Conservation (phyloP, 1,140 invertebrate genomes). For the Orchesella cincta region DNA sequence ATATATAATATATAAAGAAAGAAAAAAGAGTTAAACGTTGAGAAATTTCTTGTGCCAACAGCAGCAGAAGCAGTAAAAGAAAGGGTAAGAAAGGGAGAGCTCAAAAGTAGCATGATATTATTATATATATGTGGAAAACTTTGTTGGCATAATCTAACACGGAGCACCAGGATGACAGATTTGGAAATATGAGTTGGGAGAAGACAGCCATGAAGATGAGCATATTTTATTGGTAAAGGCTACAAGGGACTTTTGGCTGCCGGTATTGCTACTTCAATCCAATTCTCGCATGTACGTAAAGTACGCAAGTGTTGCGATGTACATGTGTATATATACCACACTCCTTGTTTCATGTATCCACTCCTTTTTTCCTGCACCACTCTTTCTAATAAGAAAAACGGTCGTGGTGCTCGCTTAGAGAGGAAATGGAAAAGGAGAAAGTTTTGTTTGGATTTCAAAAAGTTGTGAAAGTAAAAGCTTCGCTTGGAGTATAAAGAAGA, state of each 20-base stretch:
- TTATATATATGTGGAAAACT: neutral
- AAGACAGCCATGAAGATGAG: constrained; percentile 24
- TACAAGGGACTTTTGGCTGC: no score
- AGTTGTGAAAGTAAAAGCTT: no score
- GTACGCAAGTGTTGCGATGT: no score
- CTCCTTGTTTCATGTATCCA: neutral
- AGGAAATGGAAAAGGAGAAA: neutral
- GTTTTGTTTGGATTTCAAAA: constrained; percentile 43
- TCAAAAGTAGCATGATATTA: neutral
- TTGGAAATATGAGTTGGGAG: constrained; percentile 44
- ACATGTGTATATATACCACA: no score
- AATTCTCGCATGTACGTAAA: no score
- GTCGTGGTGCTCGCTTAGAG: neutral
- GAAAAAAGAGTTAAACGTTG: neutral
- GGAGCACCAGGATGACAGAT: constrained; percentile 41
- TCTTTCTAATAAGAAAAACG: neutral
- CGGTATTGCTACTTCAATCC: no score
- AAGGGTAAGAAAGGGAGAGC: neutral
- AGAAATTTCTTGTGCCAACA: neutral
- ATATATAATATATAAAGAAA: neutral
- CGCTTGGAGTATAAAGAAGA: no score
- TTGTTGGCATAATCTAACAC: no score
- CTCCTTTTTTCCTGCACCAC: neutral
- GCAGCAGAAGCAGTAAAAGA: no score
- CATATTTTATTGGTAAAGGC: constrained; percentile 13